A percentile compares a stretch with the other conserved stretches of the same genome.
phyloP scores from a whole-genome alignment of 2,888 invertebrate species.

The Campoletis raptor region DNA sequence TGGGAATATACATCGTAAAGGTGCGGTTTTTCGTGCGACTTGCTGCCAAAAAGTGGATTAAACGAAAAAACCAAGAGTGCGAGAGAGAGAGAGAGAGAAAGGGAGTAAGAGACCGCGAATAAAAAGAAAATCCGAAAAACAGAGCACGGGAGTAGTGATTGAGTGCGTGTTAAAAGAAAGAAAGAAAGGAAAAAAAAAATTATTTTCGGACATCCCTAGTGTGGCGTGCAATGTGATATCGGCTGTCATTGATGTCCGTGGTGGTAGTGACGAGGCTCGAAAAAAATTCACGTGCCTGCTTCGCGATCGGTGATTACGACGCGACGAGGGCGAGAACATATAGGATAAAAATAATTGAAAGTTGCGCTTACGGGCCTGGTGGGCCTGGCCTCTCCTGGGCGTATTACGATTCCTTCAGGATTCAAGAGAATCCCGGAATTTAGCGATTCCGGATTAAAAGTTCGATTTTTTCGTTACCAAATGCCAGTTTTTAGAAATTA shows the following conservation, averaged over 20 bases:
- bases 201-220: constrained; percentile 38
- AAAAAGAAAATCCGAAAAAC: not conserved
- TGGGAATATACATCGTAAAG: constrained; percentile 32
- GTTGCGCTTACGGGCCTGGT: constrained; percentile 56
- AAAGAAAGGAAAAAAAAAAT: constrained; percentile 17
- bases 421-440: constrained; percentile 27
- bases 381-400: constrained; percentile 63
- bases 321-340: constrained; percentile 46
- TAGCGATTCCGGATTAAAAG: constrained; percentile 2
- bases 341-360: constrained; percentile 14
- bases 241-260: constrained; percentile 81
- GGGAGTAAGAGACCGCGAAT: not conserved
- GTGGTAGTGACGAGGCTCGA: constrained; percentile 75
- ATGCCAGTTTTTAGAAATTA: not conserved
- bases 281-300: constrained; percentile 66
- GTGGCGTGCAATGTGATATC: constrained; percentile 81
- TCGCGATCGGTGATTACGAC: constrained; percentile 64
- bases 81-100: not conserved
- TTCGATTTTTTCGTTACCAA: not conserved
- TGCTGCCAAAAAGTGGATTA: not conserved
- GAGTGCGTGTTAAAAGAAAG: constrained; percentile 14
- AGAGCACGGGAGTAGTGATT: not conserved
- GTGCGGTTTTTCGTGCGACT: constrained; percentile 48
- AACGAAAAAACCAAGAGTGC: not conserved
- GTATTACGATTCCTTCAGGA: constrained; percentile 54